Base-by-base conservation (phyloP, 2,888 invertebrate species). In the Orthosia incerta region DNA sequence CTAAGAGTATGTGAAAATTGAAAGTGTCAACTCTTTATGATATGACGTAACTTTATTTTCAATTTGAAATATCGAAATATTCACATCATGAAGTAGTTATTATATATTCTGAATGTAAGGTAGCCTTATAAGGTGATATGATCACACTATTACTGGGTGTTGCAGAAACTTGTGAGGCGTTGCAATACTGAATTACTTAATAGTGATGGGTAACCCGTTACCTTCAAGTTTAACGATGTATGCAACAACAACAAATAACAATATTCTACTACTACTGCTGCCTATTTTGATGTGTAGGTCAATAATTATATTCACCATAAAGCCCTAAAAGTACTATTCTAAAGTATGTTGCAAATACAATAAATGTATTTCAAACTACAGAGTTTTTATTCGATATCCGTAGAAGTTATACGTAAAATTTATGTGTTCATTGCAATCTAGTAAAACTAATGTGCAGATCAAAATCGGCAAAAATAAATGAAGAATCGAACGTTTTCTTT, bases 201-300 rank as follows among this genome's bases (percentile, higher is more conserved):
- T 70, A 82, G 82, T 79, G 85, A 86, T 86, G 77, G 80, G 82
- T 70, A 71, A 59, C 56, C 64, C 67, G 74, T 76, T 70, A 81
- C 73, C 56, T 71, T 75, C 70, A 70, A 66, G 48, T 79, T 65
- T 62, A 57, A 61, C 51, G 68, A 70, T 84, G 53, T 78, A 26
- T 75, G 71, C 78, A 86, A 80, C 46, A n/a, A 16, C 45, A 64
- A 55, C 45, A 3, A 39, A 9, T 57, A 39, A 61, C 16, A 64
- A 55, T 48, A 3, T 46, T 56, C 16, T 31, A 15, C 16, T 45
- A 45, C 12, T 18, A 48, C 0, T 31, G 18, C 31, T 31, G 15
- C 18, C 12, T 23, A 53, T 50, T 31, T 48, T 45, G 5, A 23
- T 55, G 5, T 55, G 23, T 23, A 9, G 1, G 12, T 59, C 18